Evolutionary conservation across 2,888 invertebrate genomes (phyloP).

Genomic region (Apoderus coryli): DNA sequence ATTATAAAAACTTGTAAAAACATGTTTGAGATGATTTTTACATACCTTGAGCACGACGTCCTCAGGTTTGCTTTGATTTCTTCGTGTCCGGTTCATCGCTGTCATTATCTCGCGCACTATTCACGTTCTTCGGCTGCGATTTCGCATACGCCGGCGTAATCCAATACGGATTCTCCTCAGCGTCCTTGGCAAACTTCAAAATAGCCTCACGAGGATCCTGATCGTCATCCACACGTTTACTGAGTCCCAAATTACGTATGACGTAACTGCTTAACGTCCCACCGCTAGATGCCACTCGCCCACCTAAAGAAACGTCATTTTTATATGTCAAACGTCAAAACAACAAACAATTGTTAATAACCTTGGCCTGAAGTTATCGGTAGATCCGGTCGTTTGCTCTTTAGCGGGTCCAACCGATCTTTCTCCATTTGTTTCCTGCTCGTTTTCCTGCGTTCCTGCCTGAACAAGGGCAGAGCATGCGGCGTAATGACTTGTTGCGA

Average conservation of each 20-base stretch:
- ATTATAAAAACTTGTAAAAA: too few species aligned
- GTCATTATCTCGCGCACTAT: constrained; percentile 27
- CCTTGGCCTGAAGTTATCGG: constrained; percentile 73
- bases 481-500: constrained; percentile 95
- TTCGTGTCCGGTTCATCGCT: constrained; percentile 28
- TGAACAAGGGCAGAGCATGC: constrained; percentile 87
- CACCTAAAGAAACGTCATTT: constrained; percentile 56
- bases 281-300: constrained; percentile 86
- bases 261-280: constrained; percentile 86
- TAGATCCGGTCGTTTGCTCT: constrained; percentile 67
- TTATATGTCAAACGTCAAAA: too few species aligned
- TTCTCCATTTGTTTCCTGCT: constrained; percentile 85
- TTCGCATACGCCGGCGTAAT: constrained; percentile 81
- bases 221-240: constrained; percentile 82
- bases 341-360: constrained; percentile 5
- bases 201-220: constrained; percentile 93
- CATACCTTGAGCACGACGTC: too few species aligned
- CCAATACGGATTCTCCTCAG: constrained; percentile 94
- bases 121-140: constrained; percentile 72
- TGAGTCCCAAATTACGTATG: constrained; percentile 86
- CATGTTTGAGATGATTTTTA: too few species aligned
- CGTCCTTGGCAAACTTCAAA: constrained; percentile 85
- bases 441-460: constrained; percentile 79
- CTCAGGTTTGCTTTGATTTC: constrained; percentile 27
- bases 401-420: constrained; percentile 73